Percentiles rank a stretch among this genome's conserved stretches.
These are phyloP conservation scores for Camelus bactrianus DNA, from an alignment of 2,113 vertebrate species.

Conservation along the genomic window DNA sequence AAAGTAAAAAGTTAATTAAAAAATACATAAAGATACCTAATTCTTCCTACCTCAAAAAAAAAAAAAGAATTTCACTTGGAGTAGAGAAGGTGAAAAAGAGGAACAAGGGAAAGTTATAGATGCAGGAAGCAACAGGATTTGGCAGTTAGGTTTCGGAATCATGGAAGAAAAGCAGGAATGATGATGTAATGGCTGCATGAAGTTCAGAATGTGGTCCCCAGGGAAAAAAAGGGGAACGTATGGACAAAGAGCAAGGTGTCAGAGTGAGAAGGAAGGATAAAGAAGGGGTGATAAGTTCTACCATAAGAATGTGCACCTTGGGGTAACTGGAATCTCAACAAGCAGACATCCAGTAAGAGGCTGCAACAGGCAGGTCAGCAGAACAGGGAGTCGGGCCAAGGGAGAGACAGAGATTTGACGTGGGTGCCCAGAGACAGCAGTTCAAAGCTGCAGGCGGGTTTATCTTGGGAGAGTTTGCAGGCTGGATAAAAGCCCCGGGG, in stretches of 20 bases:
- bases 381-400: accelerated
- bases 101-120: too few species aligned
- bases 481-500: background rate
- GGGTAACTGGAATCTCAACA: accelerated
- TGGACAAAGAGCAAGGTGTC: too few species aligned
- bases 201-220: background rate
- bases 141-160: background rate
- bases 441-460: background rate
- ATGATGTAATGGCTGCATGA: background rate
- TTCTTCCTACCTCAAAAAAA: too few species aligned
- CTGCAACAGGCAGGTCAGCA: background rate
- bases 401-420: accelerated
- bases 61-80: background rate
- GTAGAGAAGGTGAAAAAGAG: background rate
- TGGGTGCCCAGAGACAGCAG: accelerated
- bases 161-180: background rate
- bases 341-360: background rate
- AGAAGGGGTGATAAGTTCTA: background rate
- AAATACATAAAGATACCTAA: too few species aligned
- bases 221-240: background rate
- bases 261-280: too few species aligned
- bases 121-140: background rate
- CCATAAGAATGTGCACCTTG: too few species aligned
- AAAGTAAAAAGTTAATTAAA: too few species aligned
- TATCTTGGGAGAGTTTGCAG: background rate